Conservation (phyloP, 2,888 invertebrate species). For the Drosophila atroscutellata region DNA sequence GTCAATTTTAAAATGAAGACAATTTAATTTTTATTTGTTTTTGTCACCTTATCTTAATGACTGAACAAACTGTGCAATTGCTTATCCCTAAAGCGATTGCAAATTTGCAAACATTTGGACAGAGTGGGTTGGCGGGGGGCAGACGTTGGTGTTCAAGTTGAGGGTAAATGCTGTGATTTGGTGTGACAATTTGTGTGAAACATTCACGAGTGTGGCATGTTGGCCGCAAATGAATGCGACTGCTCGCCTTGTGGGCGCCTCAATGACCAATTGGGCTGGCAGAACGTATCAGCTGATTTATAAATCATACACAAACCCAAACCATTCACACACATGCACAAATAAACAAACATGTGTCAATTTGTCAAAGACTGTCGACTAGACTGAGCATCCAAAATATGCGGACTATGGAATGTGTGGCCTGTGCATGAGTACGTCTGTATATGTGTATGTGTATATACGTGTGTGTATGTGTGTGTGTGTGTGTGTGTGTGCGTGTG, state of each 20-base stretch:
- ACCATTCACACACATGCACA: background rate
- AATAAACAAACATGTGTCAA: constrained; percentile 37
- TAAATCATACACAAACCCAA: constrained; percentile 47
- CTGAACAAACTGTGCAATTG: background rate
- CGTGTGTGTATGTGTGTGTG: background rate
- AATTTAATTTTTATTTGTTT: background rate
- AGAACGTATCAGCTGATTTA: constrained; percentile 43
- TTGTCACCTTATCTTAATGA: background rate
- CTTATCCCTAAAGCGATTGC: background rate
- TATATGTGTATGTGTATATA: background rate
- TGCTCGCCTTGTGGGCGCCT: constrained; percentile 8
- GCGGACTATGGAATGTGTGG: background rate
- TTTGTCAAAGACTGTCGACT: constrained; percentile 57
- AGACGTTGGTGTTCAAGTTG: background rate
- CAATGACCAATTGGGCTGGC: constrained; percentile 16
- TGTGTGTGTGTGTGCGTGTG: background rate
- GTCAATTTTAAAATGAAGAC: background rate
- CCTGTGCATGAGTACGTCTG: background rate
- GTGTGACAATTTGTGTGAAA: constrained; percentile 22
- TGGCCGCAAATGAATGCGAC: constrained; percentile 29
- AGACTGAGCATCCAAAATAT: constrained; percentile 34
- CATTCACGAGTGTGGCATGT: constrained; percentile 21
- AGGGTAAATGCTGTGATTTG: background rate
- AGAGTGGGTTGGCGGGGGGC: background rate
- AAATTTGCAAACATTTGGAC: background rate